Evolutionary conservation across 2,888 invertebrate species (phyloP).

Genomic region (Hipparchia sbordonii): DNA sequence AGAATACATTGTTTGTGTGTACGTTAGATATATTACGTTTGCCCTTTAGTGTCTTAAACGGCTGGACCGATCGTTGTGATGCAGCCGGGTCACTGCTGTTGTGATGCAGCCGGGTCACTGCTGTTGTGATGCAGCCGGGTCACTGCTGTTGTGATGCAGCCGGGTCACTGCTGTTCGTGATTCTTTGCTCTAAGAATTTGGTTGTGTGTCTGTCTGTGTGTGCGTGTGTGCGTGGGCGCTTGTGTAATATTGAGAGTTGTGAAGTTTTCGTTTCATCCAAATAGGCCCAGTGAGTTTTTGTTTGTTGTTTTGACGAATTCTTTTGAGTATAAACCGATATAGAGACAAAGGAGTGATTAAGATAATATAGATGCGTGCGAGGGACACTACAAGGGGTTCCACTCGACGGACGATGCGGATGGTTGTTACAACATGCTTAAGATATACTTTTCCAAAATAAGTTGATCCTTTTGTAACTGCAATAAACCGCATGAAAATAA

Average conservation of each 20-base stretch:
- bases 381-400: conserved; percentile 1
- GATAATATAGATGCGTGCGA: conserved; percentile 11
- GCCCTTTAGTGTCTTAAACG: conserved; percentile 35
- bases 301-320: conserved; percentile 9
- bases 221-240: conserved; percentile 17
- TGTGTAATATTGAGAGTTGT: conserved; percentile 22
- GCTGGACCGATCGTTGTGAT: conserved; percentile 34
- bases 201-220: conserved; percentile 24
- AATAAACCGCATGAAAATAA: too few species aligned
- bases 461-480: too few species aligned
- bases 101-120: conserved; percentile 21
- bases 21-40: conserved; percentile 21
- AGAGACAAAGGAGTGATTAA: conserved; percentile 29
- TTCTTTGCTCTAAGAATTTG: conserved; percentile 1
- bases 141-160: conserved; percentile 23
- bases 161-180: conserved; percentile 27
- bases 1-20: conserved; percentile 27
- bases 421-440: background rate
- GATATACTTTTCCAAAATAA: too few species aligned
- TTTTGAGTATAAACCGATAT: conserved; percentile 5
- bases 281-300: conserved; percentile 30
- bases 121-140: conserved; percentile 30
- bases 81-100: conserved; percentile 28
- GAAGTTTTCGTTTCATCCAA: conserved; percentile 27
- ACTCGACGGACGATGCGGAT: conserved; percentile 3